Evolutionary conservation across 2,113 vertebrate genomes (phyloP).

Genomic region (Cynopterus brachyotis): DNA sequence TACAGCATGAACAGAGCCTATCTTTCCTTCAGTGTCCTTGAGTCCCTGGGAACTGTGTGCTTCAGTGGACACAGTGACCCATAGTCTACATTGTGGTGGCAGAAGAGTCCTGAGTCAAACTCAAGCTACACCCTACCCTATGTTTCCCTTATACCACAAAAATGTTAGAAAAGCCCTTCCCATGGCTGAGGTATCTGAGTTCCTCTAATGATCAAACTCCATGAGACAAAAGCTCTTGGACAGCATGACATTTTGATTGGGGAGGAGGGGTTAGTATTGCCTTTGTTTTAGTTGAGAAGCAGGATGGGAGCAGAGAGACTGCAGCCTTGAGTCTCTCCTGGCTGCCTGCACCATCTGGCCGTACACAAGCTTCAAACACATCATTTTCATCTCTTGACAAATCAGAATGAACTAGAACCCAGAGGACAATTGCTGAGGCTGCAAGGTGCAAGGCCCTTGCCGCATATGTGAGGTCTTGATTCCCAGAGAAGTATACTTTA

Average conservation of each 20-base stretch:
- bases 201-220: not conserved
- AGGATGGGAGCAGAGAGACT: not conserved
- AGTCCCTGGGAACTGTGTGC: not conserved
- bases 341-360: not conserved
- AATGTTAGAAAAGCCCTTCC: not conserved
- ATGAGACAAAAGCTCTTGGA: not conserved
- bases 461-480: constrained; percentile 18
- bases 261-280: not conserved
- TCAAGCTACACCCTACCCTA: not conserved
- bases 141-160: not conserved
- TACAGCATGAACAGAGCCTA: not conserved
- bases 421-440: not conserved
- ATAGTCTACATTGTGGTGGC: not conserved
- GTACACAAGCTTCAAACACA: not conserved
- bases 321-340: not conserved
- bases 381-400: not conserved
- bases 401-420: constrained; percentile 39
- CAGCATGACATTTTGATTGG: not conserved
- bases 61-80: not conserved
- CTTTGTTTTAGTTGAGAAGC: not conserved
- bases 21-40: not conserved
- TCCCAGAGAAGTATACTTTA: constrained; percentile 42
- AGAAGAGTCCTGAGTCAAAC: not conserved
- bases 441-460: not conserved
- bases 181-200: not conserved